These are phyloP conservation scores for Triops cancriformis DNA, from an alignment of 1,140 invertebrate genomes.

Conservation along the genomic window DNA sequence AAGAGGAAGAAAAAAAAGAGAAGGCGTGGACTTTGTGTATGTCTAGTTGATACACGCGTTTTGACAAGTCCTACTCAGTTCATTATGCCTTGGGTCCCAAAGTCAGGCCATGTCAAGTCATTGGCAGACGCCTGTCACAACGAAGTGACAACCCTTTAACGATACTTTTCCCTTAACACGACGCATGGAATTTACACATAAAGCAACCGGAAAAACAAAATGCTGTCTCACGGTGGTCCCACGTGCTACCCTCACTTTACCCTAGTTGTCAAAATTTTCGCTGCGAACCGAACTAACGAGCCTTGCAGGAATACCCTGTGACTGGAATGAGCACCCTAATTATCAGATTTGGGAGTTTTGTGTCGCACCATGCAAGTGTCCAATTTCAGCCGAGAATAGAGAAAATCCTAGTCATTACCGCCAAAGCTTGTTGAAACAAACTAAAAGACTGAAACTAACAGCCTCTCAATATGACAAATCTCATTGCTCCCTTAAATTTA, in stretches of 20 bases:
- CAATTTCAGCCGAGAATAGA: too few species aligned
- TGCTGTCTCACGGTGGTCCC: background rate
- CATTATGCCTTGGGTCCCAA: background rate
- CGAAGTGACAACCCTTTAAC: background rate
- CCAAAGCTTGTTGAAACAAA: too few species aligned
- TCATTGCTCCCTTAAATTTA: too few species aligned
- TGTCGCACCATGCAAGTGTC: too few species aligned
- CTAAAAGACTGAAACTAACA: too few species aligned
- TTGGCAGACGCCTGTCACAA: background rate
- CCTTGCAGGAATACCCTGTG: too few species aligned
- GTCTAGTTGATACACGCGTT: background rate
- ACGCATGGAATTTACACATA: background rate
- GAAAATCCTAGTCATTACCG: too few species aligned
- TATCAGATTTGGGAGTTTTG: too few species aligned
- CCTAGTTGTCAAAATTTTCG: background rate
- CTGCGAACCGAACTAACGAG: too few species aligned
- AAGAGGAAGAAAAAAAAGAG: background rate
- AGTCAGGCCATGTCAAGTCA: background rate
- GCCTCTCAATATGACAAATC: too few species aligned
- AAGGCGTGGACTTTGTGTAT: background rate
- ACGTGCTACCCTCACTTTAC: background rate
- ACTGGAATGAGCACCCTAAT: too few species aligned
- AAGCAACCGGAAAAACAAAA: background rate
- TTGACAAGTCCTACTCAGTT: background rate
- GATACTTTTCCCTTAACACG: background rate